Evolutionary conservation across 1,140 invertebrate genomes (phyloP).

Genomic region (Leptinotarsa texana): DNA sequence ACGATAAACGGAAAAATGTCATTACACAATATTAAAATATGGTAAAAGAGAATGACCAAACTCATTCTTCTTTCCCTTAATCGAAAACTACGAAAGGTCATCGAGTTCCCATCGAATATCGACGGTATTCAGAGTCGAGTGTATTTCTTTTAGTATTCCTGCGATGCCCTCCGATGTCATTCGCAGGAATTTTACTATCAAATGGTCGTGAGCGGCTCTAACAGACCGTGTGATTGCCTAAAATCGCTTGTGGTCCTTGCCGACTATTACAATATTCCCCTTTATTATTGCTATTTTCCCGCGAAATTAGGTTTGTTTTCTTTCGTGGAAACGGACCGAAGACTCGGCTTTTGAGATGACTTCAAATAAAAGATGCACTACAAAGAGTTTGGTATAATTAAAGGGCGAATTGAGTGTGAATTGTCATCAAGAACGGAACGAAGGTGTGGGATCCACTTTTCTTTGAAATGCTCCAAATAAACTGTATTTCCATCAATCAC

Average conservation of each 20-base stretch:
- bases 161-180: conserved; percentile 44
- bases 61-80: background rate
- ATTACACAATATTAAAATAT: background rate
- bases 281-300: conserved; percentile 20
- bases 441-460: no score
- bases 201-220: conserved; percentile 49
- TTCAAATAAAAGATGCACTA: background rate
- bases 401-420: no score
- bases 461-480: no score
- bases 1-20: no score
- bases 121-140: background rate
- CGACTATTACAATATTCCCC: conserved; percentile 20
- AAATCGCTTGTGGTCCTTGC: conserved; percentile 48
- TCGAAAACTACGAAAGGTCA: background rate
- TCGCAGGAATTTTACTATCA: conserved; percentile 55
- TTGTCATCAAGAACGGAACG: background rate
- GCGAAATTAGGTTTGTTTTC: conserved; percentile 24
- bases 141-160: conserved; percentile 25
- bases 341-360: background rate
- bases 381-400: background rate
- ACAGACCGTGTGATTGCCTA: conserved; percentile 52
- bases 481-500: no score
- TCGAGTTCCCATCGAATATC: background rate
- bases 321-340: conserved; percentile 7
- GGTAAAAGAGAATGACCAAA: background rate